Base-by-base conservation (phyloP, 2,888 invertebrate species). In the Syrphus vitripennis region DNA sequence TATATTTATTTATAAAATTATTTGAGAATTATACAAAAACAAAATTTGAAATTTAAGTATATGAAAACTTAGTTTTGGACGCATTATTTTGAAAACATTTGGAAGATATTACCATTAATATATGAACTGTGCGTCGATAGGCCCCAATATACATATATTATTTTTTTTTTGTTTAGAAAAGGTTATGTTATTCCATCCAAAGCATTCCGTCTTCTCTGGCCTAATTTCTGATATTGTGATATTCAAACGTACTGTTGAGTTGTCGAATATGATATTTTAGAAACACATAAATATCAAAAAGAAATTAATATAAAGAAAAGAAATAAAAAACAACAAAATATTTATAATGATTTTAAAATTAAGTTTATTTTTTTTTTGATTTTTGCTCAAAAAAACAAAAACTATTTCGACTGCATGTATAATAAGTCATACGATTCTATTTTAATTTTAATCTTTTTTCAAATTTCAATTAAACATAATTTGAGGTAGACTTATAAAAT, bases 301-400 rank as follows among this genome's bases (percentile, higher is more conserved):
- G 37, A 29, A 10, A 74, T 26, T 4, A 14, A 26, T 48, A 57
- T 3, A 5, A 76, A 24, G 4, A 21, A 75, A 26, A 12, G 1
- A 34, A 67, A 40, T 50, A 37, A 55, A n/a, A 63, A 70, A 16
- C 34, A 71, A 72, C 67, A n/a, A 69, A 48, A 59, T 19, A 16
- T 37, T 59, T 55, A 50, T 80, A 86, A 77, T 61, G 72, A 72
- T 74, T 63, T 74, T 9, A 59, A 74, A 82, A 77, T 70, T 63
- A 55, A 82, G 69, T 86, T 77, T 77, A 81, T 77, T 75, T 57
- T 48, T 83, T 67, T 86, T 86, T 86, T 82, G 82, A 86, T 86
- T 82, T 86, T 78, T 82, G 86, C 77, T 86, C 86, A 86, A 86
- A 65, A 86, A 86, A 86, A 86, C 86, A 86, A 86, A 86, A 86